Percentiles rank a stretch among this genome's conserved stretches.
Conservation (phyloP, 2,888 invertebrate species). For the Acronicta leporina region DNA sequence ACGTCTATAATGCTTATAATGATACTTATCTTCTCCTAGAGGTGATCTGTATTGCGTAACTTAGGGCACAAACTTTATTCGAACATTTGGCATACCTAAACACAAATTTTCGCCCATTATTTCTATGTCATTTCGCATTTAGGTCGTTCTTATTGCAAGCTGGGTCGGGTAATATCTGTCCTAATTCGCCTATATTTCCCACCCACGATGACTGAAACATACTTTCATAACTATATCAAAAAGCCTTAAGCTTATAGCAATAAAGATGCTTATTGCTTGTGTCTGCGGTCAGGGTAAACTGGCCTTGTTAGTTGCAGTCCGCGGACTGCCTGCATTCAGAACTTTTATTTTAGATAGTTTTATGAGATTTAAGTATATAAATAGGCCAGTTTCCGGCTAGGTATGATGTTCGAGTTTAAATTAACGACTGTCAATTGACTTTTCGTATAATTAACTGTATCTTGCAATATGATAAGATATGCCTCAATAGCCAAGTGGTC, state of each 20-base stretch:
- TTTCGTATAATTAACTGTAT: constrained; percentile 30
- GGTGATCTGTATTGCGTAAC: neutral
- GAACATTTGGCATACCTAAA: constrained; percentile 41
- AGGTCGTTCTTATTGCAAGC: constrained; percentile 67
- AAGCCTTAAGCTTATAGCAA: constrained; percentile 12
- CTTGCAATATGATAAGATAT: constrained; percentile 21
- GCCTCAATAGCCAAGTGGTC: too few relatives aligned
- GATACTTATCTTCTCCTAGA: neutral
- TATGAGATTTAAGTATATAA: constrained; percentile 57
- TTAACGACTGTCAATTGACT: constrained; percentile 42
- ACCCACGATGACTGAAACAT: constrained; percentile 51
- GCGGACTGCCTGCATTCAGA: constrained; percentile 42
- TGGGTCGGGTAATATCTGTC: constrained; percentile 64
- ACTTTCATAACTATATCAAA: constrained; percentile 15
- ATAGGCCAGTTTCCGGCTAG: constrained; percentile 44
- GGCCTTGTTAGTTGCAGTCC: constrained; percentile 47
- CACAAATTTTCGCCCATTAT: constrained; percentile 56
- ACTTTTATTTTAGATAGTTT: constrained; percentile 57
- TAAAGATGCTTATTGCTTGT: constrained; percentile 39
- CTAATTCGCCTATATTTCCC: constrained; percentile 61
- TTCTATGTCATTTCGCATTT: constrained; percentile 62
- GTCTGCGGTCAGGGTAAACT: constrained; percentile 13
- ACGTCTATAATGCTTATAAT: too few relatives aligned
- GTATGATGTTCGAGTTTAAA: constrained; percentile 47
- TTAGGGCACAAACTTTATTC: neutral